Evolutionary conservation across 2,797 vertebrate species (phyloP), one percentile per base, ranked within the genome.

Genomic region (Enteromius trimaculatus): DNA sequence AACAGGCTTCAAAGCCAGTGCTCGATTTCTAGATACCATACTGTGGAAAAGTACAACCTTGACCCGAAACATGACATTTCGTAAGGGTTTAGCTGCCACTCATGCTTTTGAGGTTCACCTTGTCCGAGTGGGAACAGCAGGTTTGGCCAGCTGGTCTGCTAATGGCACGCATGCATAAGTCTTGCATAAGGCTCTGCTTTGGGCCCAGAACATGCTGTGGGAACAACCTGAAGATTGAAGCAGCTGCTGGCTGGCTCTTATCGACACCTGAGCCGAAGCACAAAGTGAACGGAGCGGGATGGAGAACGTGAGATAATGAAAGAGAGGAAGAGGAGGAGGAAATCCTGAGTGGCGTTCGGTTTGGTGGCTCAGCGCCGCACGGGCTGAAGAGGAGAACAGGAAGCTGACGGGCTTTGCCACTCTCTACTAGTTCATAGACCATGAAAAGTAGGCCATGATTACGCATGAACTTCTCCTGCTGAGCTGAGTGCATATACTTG

Each of bases 1-100:
- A 39, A 72, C 80, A 9, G 19, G 34, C 34, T 84, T 80, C 49
- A 84, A 70, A 65, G 71, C 16, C 58, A 47, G 72, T 34, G 3
- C 76, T 75, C 83, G 79, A 64, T 82, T 3, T 17, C 17, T 14
- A 64, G 34, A 26, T 80, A 82, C 26, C 68, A 29, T 2, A 0
- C 60, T 66, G 65, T 55, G 70, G 86, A 72, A 80, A 47, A 82
- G 44, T 37, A 72, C 80, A 60, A 68, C 74, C 80, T 80, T 81
- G 79, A 88, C 79, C 68, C 21, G 65, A 55, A 82, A 47, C 34
- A 68, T 16, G 0, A 29, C 31, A 78, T 62, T 77, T 77, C 7
- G 7, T 37, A 58, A 75, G 37, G 62, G 65, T 80, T 84, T 58
- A 77, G 19, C 60, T 47, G 49, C 6, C 81, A 44, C 23, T 74